Conservation (phyloP, 2,113 vertebrate species). For the Apodemus sylvaticus region DNA sequence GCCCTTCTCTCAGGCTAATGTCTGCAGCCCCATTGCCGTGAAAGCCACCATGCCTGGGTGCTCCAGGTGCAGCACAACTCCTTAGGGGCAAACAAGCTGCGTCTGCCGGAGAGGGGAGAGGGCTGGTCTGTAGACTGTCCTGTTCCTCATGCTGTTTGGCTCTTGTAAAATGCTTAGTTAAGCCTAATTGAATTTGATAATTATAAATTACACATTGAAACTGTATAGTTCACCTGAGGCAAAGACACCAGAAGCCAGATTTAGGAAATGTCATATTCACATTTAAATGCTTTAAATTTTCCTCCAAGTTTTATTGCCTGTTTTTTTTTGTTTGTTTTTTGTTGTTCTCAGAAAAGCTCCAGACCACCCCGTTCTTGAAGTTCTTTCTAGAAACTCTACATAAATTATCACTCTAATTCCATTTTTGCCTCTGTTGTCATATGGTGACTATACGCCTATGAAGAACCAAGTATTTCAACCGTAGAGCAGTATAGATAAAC, state of each 20-base stretch:
- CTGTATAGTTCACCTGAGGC: constrained; percentile 80
- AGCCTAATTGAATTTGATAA: constrained; percentile 85
- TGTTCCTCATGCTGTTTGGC: constrained; percentile 70
- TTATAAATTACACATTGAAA: constrained; percentile 81
- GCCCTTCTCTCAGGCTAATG: not conserved
- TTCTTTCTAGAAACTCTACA: constrained; percentile 62
- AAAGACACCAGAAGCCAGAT: constrained; percentile 80
- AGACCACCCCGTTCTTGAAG: constrained; percentile 62
- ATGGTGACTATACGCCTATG: constrained; percentile 48
- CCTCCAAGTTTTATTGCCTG: constrained; percentile 69
- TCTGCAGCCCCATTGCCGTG: not conserved
- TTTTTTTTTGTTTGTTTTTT: not conserved
- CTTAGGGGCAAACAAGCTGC: not conserved
- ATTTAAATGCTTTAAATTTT: constrained; percentile 84
- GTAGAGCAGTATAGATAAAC: not conserved
- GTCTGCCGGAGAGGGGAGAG: constrained; percentile 43
- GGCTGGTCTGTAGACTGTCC: not conserved
- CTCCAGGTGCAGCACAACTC: not conserved
- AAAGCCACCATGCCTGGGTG: not conserved
- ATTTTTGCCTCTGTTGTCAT: not conserved
- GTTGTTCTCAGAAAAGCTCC: constrained; percentile 4
- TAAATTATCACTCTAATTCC: constrained; percentile 60
- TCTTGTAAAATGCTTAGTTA: constrained; percentile 78
- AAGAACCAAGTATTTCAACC: constrained; percentile 14
- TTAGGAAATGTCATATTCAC: constrained; percentile 85